A percentile compares a stretch with the other conserved stretches of the same genome.
phyloP scores from a whole-genome alignment of 2,888 invertebrate genomes.

The Oithona nana region DNA sequence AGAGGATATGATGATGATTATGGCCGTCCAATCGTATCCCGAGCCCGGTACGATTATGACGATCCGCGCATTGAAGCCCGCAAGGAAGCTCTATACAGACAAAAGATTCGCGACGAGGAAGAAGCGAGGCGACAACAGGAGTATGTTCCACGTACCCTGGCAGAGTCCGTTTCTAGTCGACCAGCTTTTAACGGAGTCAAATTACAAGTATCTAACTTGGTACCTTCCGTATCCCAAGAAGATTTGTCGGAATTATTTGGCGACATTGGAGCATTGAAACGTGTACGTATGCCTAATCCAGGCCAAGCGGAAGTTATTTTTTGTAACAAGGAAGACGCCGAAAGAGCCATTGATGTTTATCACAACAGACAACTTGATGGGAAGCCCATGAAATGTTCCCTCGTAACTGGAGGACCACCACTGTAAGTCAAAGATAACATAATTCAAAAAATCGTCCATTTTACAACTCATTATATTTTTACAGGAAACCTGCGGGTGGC shows the following conservation, averaged over 20 bases:
- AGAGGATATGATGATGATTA: not conserved
- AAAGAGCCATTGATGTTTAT: slow-evolving; percentile 26
- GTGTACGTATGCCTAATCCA: slow-evolving; percentile 24
- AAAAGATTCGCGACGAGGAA: not conserved
- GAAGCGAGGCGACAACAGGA: not conserved
- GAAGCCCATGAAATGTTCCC: slow-evolving; percentile 11
- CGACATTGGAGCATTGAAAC: slow-evolving; percentile 27
- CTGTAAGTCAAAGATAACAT: no score
- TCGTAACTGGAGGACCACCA: not conserved
- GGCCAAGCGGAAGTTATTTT: slow-evolving; percentile 27
- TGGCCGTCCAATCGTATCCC: no score
- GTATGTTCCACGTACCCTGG: not conserved
- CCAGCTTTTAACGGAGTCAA: slow-evolving; percentile 23
- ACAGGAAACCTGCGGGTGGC: no score
- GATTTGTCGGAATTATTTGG: slow-evolving; percentile 29
- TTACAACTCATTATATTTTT: no score
- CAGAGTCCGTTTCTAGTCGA: not conserved
- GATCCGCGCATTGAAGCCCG: not conserved
- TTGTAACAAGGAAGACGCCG: slow-evolving; percentile 26
- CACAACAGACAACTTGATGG: slow-evolving; percentile 21
- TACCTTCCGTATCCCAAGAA: slow-evolving; percentile 27
- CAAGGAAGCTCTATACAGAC: not conserved
- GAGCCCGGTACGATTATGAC: slow-evolving; percentile 1
- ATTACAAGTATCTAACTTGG: slow-evolving; percentile 26
- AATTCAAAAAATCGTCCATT: no score